Evolutionary conservation across 2,797 vertebrate species (phyloP), one percentile per base, ranked within the genome.

Genomic region (Mormyrops attenuatus): DNA sequence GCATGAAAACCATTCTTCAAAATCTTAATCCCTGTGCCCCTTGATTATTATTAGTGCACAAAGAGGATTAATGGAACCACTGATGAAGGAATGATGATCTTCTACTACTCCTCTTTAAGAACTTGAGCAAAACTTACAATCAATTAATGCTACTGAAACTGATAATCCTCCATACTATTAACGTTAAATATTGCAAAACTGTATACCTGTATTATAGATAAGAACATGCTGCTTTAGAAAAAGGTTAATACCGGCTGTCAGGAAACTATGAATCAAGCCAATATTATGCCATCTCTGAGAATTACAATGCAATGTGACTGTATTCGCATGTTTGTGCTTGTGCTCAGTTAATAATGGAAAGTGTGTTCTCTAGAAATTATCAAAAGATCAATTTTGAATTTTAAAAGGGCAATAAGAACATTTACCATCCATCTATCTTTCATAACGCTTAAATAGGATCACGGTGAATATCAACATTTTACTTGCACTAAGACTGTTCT

Each of bases 111-210:
- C 30, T 87, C 52, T 60, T 87, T 87, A 60, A 44, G 34, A 87
- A 57, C 34, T 57, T 55, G 30, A 84, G 44, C 80, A 22, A 49
- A 85, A 85, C 49, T 85, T 85, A 53, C 8, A 7, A 52, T 85
- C 84, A 85, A 85, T 85, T 85, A 85, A 85, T 53, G 84, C 84
- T 49, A 49, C 84, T 50, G 49, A 52, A 52, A 85, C n/a, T 52
- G 49, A 85, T 47, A 52, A 52, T 85, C 47, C 26, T 85, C 44
- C 49, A 53, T 82, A 82, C 41, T 82, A 11, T 82, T 82, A 47
- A 44, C 7, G 77, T 22, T n/a, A 82, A 82, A 47, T 82, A 82
- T 20, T 47, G 41, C 20, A 80, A 80, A 47, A 44, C 73, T 82
- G 77, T 47, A 82, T 82, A 44, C n/a, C 77, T 47, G 77, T 15